phyloP scores from a whole-genome alignment of 2,888 invertebrate species.

The Troides oblongomaculatus region DNA sequence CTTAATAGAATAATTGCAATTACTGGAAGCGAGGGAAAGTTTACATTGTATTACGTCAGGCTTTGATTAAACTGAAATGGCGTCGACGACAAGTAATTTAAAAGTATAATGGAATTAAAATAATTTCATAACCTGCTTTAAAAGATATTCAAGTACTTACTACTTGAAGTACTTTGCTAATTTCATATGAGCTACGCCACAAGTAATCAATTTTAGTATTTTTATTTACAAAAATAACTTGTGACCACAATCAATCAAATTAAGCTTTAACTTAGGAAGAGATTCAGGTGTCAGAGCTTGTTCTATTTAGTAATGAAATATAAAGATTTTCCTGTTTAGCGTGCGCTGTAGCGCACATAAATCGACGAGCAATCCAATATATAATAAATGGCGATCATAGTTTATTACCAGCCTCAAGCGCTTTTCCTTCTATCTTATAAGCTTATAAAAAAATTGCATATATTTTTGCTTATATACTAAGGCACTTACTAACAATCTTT shows the following conservation, averaged over 20 bases:
- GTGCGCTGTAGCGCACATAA: not conserved
- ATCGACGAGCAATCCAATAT: not conserved
- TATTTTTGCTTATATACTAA: conserved; percentile 7
- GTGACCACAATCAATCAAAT: not conserved
- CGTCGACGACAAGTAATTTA: conserved; percentile 14
- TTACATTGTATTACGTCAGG: conserved; percentile 16
- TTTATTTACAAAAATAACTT: no score
- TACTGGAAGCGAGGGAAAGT: conserved; percentile 5
- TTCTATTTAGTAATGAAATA: not conserved
- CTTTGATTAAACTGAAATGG: conserved; percentile 9
- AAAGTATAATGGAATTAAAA: not conserved
- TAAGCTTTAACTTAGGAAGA: not conserved
- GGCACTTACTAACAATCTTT: no score
- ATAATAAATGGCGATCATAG: conserved; percentile 18
- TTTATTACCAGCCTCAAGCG: conserved; percentile 13
- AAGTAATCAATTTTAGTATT: no score
- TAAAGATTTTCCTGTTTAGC: not conserved
- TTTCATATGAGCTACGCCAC: no score
- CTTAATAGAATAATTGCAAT: conserved; percentile 5
- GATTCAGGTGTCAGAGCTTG: not conserved
- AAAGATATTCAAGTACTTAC: not conserved
- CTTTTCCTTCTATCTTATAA: conserved; percentile 17
- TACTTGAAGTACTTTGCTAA: no score
- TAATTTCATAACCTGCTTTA: not conserved
- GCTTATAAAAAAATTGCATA: conserved; percentile 15